These are phyloP conservation scores for Anhinga anhinga DNA, from an alignment of 2,113 vertebrate species.

Conservation along the genomic window DNA sequence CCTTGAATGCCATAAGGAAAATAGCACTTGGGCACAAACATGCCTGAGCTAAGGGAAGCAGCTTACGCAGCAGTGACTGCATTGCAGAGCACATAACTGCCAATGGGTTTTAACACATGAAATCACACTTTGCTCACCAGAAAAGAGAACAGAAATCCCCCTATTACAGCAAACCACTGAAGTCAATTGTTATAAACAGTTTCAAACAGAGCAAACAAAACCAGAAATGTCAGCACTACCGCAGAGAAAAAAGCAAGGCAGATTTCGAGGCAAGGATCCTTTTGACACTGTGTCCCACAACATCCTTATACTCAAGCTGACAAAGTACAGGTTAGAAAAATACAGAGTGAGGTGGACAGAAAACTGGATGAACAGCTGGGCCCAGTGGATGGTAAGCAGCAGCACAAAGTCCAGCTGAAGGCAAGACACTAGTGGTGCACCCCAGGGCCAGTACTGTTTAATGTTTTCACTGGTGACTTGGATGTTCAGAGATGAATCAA, in stretches of 20 bases:
- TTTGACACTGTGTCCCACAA: not conserved
- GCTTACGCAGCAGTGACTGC: not conserved
- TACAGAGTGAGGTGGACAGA: not conserved
- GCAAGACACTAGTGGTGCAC: not conserved
- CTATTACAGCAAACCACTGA: not conserved
- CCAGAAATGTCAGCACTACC: not conserved
- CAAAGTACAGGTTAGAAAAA: not conserved
- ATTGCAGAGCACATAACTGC: not conserved
- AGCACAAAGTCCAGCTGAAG: not conserved
- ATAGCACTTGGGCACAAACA: not conserved
- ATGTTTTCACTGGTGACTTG: not conserved
- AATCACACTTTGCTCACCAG: not conserved
- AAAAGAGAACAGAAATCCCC: not conserved
- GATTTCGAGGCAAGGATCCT: not conserved
- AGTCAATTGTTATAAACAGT: not conserved
- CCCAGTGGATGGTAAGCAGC: not conserved
- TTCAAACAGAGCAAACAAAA: not conserved
- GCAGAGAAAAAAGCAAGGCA: not conserved
- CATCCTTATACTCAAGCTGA: not conserved
- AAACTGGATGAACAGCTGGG: not conserved
- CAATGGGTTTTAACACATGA: not conserved
- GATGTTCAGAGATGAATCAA: not conserved
- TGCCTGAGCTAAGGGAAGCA: not conserved
- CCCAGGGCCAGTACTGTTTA: not conserved
- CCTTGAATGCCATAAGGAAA: not conserved